Evolutionary conservation across 30 jellyfish, hydroid and myxozoan species (phyloP).

Genomic region (Aurelia sp.): DNA sequence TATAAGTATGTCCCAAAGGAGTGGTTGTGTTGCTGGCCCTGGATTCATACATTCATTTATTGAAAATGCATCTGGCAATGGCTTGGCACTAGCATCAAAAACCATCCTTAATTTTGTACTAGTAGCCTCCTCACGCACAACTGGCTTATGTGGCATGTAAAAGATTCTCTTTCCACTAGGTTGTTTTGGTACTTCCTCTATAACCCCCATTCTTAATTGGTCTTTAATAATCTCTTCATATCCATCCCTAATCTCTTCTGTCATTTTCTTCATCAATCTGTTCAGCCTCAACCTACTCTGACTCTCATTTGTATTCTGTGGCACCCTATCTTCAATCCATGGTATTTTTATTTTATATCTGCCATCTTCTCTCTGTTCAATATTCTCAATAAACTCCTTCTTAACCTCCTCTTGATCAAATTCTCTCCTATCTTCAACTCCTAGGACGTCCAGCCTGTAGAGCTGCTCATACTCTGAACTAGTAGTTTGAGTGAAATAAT

Average conservation of each 20-base stretch:
- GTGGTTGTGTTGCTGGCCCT: constrained; percentile 69
- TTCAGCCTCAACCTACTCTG: constrained; percentile 61
- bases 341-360: constrained; percentile 39
- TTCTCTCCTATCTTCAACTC: background rate
- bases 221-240: constrained; percentile 54
- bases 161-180: constrained; percentile 40
- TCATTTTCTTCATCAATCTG: constrained; percentile 39
- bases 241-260: constrained; percentile 34
- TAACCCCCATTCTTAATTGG: constrained; percentile 47
- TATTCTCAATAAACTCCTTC: constrained; percentile 46
- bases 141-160: constrained; percentile 69
- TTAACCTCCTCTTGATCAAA: constrained; percentile 53
- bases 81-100: constrained; percentile 73
- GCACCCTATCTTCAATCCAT: constrained; percentile 60
- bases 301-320: constrained; percentile 58
- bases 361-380: constrained; percentile 33
- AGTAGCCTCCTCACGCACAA: constrained; percentile 48
- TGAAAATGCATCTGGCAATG: constrained; percentile 47
- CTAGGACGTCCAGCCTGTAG: constrained; percentile 35
- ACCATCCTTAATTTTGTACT: constrained; percentile 66
- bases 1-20: constrained; percentile 58
- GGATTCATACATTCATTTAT: constrained; percentile 68
- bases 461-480: constrained; percentile 43
- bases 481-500: constrained; percentile 59
- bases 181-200: constrained; percentile 50